Evolutionary conservation across 2,113 vertebrate species (phyloP), one percentile per base, ranked within the genome.

Genomic region (Rhabdornis inornatus): DNA sequence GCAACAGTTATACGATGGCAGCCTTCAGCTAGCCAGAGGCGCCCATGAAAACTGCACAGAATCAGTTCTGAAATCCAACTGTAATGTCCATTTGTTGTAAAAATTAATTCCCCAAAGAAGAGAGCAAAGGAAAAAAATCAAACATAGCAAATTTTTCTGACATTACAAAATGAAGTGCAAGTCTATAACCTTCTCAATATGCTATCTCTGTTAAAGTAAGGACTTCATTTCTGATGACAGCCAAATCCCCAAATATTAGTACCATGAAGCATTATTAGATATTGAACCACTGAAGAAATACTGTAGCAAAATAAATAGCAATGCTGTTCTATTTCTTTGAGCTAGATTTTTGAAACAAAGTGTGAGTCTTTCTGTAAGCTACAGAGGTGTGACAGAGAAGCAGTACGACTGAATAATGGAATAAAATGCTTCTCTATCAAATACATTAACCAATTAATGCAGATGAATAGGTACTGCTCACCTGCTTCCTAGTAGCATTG

Each of bases 21-120:
- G 97, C 98, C 97, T 94, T 92, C 96, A 97, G 97, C 96, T 61
- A 97, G 97, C 98, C 96, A 95, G 97, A 97, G 97, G 97, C 96
- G 35, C 93, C 93, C 97, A 72, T 66, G 88, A 95, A 89, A 93
- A 93, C 94, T 87, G 53, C 89, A 95, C 68, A 87, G 88, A 88
- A 93, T 94, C 89, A 28, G 55, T 94, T 96, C 92, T 96, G 33
- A 92, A 94, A 97, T 98, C 96, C 97, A 98, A 76, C 71, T 78
- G 89, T 60, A 95, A 96, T 96, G 97, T 97, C 97, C 97, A 97
- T 97, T 97, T 97, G 96, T 96, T 97, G 96, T 77, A 97, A 96
- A 96, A 94, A 92, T 95, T 94, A 98, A 98, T 97, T 98, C 98
- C 97, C 97, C 74, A 49, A 95, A 84, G 97, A 87, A 97, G 91